phyloP scores from a whole-genome alignment of 2,113 vertebrate genomes.

The Meleagris gallopavo region DNA sequence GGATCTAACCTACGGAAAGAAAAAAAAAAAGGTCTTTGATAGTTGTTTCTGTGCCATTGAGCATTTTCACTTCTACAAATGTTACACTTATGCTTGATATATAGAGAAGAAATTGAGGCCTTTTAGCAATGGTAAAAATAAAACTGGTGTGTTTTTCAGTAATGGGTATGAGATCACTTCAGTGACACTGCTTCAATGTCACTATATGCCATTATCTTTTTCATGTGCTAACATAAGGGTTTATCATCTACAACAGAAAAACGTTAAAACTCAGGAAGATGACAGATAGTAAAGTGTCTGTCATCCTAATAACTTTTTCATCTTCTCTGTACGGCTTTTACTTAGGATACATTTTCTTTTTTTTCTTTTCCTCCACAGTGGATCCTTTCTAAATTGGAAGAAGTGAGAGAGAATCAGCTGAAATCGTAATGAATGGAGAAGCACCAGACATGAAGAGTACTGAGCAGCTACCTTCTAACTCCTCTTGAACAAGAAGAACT shows the following conservation, averaged over 20 bases:
- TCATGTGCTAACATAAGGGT: not conserved
- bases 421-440: conserved; percentile 71
- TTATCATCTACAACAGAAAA: not conserved
- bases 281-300: not conserved
- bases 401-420: conserved; percentile 88
- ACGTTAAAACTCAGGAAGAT: not conserved
- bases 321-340: not conserved
- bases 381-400: conserved; percentile 92
- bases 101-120: not conserved
- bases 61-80: accelerated
- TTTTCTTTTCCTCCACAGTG: conserved; percentile 80
- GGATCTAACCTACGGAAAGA: not conserved
- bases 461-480: not conserved
- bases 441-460: not conserved
- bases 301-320: not conserved
- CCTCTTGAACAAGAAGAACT: not conserved
- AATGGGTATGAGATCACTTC: not conserved
- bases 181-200: not conserved
- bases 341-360: not conserved
- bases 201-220: not conserved
- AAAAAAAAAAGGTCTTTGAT: not conserved
- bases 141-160: not conserved
- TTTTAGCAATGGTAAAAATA: not conserved
- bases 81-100: not conserved
- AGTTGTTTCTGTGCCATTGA: not conserved